Evolutionary conservation across 2,888 invertebrate genomes (phyloP).

Genomic region (Philereme vetulata): DNA sequence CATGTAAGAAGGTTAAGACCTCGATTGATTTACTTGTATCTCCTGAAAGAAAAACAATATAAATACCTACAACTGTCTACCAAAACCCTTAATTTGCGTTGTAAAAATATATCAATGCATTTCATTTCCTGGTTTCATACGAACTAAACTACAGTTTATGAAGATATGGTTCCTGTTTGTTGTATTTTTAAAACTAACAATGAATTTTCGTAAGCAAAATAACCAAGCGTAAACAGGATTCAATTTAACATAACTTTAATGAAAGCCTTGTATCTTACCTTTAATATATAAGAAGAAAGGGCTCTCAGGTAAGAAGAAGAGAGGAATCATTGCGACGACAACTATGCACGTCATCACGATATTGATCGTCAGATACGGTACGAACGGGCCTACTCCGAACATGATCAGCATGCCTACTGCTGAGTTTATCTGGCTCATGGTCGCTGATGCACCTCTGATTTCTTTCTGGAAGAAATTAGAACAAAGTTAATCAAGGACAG

Average conservation of each 20-base stretch:
- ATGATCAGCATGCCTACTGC: constrained; percentile 50
- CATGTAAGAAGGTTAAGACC: constrained; percentile 41
- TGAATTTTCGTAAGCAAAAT: no score
- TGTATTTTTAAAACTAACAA: no score
- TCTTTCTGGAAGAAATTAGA: constrained; percentile 46
- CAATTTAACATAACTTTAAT: no score
- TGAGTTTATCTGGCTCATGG: constrained; percentile 49
- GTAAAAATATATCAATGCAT: no score
- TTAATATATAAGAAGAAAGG: constrained; percentile 54
- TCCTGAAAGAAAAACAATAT: constrained; percentile 18
- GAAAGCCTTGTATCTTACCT: constrained; percentile 42
- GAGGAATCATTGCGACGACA: constrained; percentile 38
- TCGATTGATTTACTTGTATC: constrained; percentile 30
- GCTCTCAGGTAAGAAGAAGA: constrained; percentile 55
- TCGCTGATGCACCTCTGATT: constrained; percentile 53
- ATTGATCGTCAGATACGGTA: constrained; percentile 46
- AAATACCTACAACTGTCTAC: neutral
- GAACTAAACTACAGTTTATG: no score
- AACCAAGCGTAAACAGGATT: no score
- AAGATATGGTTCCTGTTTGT: no score
- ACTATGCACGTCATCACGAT: constrained; percentile 37
- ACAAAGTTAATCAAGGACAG: no score
- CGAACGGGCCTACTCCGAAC: constrained; percentile 51
- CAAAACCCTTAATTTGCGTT: no score
- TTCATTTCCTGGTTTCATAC: no score